Evolutionary conservation across 2,797 vertebrate species (phyloP).

Genomic region (Rhinatrema bivittatum): DNA sequence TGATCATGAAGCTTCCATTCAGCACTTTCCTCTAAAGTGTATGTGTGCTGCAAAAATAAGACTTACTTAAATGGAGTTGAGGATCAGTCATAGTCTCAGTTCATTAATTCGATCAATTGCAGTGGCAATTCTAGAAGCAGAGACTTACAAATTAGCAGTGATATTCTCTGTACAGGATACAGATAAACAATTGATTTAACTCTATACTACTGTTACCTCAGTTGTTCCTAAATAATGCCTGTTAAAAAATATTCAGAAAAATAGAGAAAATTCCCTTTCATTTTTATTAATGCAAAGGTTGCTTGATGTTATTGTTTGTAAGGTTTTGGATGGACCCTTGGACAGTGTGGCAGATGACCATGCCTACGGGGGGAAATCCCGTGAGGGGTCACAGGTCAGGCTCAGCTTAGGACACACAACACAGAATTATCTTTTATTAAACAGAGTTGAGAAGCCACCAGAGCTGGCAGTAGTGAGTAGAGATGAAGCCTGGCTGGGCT

Average conservation of each 20-base stretch:
- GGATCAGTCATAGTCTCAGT: slow-evolving; percentile 13
- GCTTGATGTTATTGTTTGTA: too few relatives aligned
- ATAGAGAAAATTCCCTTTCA: slow-evolving; percentile 1
- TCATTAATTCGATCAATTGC: slow-evolving; percentile 35
- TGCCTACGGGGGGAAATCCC: too few relatives aligned
- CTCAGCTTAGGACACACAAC: too few relatives aligned
- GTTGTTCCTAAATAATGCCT: slow-evolving; percentile 11
- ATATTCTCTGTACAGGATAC: slow-evolving; percentile 11
- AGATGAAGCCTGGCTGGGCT: too few relatives aligned
- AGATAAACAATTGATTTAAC: slow-evolving; percentile 28
- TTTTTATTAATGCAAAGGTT: too few relatives aligned
- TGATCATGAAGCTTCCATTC: slow-evolving; percentile 41
- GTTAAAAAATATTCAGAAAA: slow-evolving; percentile 15
- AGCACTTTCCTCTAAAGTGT: slow-evolving; percentile 13
- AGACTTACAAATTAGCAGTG: slow-evolving; percentile 24
- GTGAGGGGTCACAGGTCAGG: too few relatives aligned
- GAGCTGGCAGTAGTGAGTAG: too few relatives aligned
- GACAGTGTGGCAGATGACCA: too few relatives aligned
- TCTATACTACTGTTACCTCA: slow-evolving; percentile 19
- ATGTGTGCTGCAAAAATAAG: slow-evolving; percentile 26
- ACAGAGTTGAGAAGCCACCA: too few relatives aligned
- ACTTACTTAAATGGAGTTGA: slow-evolving; percentile 34
- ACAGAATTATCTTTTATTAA: too few relatives aligned
- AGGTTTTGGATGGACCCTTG: too few relatives aligned
- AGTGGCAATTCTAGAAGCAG: slow-evolving; percentile 27